These are phyloP conservation scores for Macaria liturata DNA, from an alignment of 2,888 invertebrate species.

Conservation along the genomic window DNA sequence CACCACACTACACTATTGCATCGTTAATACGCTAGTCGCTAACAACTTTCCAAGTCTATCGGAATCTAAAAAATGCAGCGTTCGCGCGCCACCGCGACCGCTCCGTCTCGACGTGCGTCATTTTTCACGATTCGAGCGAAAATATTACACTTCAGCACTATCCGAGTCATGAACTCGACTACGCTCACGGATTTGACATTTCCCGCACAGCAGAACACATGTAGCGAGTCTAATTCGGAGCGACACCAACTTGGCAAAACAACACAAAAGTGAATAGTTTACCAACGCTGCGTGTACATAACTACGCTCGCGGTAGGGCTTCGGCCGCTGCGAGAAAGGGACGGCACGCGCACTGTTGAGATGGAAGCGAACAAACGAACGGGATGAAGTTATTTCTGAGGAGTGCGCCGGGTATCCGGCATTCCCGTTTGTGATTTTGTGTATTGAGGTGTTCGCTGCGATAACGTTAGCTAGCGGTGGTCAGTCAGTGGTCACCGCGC, in stretches of 20 bases:
- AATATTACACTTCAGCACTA: slow-evolving; percentile 38
- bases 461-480: slow-evolving; percentile 50
- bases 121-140: slow-evolving; percentile 47
- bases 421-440: slow-evolving; percentile 73
- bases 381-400: slow-evolving; percentile 50
- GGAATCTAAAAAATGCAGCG: slow-evolving; percentile 53
- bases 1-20: slow-evolving; percentile 50
- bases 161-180: slow-evolving; percentile 36
- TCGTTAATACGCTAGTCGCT: slow-evolving; percentile 38
- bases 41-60: slow-evolving; percentile 64
- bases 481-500: slow-evolving; percentile 49
- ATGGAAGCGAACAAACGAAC: slow-evolving; percentile 38
- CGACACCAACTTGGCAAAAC: slow-evolving; percentile 69
- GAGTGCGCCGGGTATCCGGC: slow-evolving; percentile 62
- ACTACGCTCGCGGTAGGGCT: slow-evolving; percentile 41
- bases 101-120: slow-evolving; percentile 41
- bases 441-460: slow-evolving; percentile 57
- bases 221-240: slow-evolving; percentile 56
- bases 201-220: slow-evolving; percentile 54
- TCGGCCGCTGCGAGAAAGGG: slow-evolving; percentile 41
- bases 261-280: slow-evolving; percentile 69
- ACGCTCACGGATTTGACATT: slow-evolving; percentile 53
- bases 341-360: slow-evolving; percentile 36
- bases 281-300: slow-evolving; percentile 54
- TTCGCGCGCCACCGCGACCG: slow-evolving; percentile 61